Conservation (phyloP, 2,888 invertebrate genomes). For the Hoplodrina ambigua region DNA sequence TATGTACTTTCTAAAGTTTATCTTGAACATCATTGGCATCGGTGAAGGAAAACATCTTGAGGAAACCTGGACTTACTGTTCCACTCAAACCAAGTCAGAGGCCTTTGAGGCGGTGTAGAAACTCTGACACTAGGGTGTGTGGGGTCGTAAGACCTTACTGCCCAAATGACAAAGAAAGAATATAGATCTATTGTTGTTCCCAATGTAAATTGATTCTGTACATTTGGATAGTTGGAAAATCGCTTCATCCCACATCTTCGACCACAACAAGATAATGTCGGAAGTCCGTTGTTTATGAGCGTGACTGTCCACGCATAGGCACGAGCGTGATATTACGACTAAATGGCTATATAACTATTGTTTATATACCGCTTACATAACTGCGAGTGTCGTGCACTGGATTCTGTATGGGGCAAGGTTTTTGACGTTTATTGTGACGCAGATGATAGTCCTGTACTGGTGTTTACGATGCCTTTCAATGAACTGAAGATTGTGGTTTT, state of each 20-base stretch:
- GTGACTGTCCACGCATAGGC: conserved; percentile 75
- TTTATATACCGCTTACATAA: conserved; percentile 67
- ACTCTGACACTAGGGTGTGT: too few relatives aligned
- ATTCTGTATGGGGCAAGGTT: conserved; percentile 20
- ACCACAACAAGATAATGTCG: conserved; percentile 66
- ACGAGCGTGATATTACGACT: conserved; percentile 70
- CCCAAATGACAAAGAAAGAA: too few relatives aligned
- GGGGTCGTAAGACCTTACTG: too few relatives aligned
- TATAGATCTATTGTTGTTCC: too few relatives aligned
- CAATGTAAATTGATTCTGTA: too few relatives aligned
- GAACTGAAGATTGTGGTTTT: too few relatives aligned
- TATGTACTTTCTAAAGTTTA: too few relatives aligned
- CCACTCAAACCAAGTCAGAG: too few relatives aligned
- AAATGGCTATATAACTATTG: conserved; percentile 73
- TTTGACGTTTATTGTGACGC: conserved; percentile 18
- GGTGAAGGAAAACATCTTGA: too few relatives aligned
- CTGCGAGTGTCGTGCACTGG: conserved; percentile 44
- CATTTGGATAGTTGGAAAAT: conserved; percentile 1
- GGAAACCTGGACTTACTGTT: too few relatives aligned
- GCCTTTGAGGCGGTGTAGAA: too few relatives aligned
- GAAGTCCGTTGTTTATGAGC: conserved; percentile 76
- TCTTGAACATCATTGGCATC: too few relatives aligned
- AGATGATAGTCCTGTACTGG: conserved; percentile 8
- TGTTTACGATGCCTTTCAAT: neutral
- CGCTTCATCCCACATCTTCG: conserved; percentile 39